Evolutionary conservation across 2,888 invertebrate species (phyloP), one percentile per base, ranked within the genome.

Genomic region (Drosophila suboccidentalis): DNA sequence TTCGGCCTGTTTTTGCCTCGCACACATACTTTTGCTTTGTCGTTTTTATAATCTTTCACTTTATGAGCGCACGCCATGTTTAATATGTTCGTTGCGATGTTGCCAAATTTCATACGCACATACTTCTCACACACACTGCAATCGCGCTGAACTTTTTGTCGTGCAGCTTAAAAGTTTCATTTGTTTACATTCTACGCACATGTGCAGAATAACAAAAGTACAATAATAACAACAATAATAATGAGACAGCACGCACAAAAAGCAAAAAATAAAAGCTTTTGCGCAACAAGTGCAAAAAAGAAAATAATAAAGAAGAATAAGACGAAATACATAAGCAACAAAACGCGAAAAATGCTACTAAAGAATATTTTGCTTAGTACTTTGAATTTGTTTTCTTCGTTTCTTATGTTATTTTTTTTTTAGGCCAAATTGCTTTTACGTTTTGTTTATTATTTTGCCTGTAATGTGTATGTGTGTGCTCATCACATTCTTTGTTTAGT

Each of bases 161-260:
- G 11, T 62, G 74, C 76, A 79, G 78, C 78, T 83, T 83, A 73
- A 84, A 86, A 86, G 89, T 86, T 89, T 89, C 80, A 83, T 87
- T 87, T 87, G 87, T 87, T 87, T 87, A 87, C 87, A 88, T 88
- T 83, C 70, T 69, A 76, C 88, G 88, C 90, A 86, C 88, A 89
- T 82, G 89, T 85, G 89, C 88, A 87, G 82, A 85, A 80, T 78
- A 75, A 85, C 71, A 82, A 82, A 69, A 78, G 63, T 74, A 78
- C 46, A 66, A 80, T 61, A 79, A 71, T 47, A 75, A 65, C 17
- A 69, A 66, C 44, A 71, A 78, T 57, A 78, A 80, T 71, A 75
- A 79, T 67, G 66, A 68, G 64, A 49, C 50, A 69, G 65, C 78
- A 63, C 62, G 51, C 73, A 74, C 67, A 71, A 68, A 76, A 68